Evolutionary conservation across 2,888 invertebrate genomes (phyloP).

Genomic region (Polydrusus cervinus): DNA sequence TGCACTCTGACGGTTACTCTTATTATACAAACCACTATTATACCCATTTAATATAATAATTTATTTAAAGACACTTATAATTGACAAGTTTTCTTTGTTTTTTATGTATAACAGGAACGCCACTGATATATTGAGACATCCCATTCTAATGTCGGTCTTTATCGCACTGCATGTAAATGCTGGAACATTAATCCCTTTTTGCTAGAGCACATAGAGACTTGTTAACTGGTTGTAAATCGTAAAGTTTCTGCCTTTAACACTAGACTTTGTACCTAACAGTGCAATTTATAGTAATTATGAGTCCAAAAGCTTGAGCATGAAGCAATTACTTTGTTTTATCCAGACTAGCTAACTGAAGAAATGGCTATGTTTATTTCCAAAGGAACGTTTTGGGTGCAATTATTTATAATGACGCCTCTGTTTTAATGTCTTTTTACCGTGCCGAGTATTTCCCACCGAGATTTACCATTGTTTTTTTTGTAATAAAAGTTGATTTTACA

Average conservation of each 20-base stretch:
- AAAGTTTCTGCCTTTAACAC: conserved; percentile 65
- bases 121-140: conserved; percentile 40
- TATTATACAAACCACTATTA: too few relatives aligned
- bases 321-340: conserved; percentile 44
- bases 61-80: too few relatives aligned
- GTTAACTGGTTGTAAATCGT: conserved; percentile 69
- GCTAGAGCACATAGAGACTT: conserved; percentile 66
- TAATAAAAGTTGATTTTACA: not conserved
- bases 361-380: conserved; percentile 36
- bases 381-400: conserved; percentile 27
- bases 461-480: not conserved
- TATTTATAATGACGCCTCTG: conserved; percentile 32
- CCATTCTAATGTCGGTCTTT: conserved; percentile 54
- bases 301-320: conserved; percentile 39
- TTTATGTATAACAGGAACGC: conserved; percentile 16
- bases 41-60: too few relatives aligned
- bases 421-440: conserved; percentile 15
- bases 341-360: conserved; percentile 26
- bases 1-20: too few relatives aligned
- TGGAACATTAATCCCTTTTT: conserved; percentile 66
- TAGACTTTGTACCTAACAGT: conserved; percentile 60
- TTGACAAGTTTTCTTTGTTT: too few relatives aligned
- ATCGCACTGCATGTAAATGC: conserved; percentile 60
- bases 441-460: not conserved
- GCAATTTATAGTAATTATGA: conserved; percentile 50